Base-by-base conservation (phyloP, 2,797 vertebrate genomes). In the Falco berigora region DNA sequence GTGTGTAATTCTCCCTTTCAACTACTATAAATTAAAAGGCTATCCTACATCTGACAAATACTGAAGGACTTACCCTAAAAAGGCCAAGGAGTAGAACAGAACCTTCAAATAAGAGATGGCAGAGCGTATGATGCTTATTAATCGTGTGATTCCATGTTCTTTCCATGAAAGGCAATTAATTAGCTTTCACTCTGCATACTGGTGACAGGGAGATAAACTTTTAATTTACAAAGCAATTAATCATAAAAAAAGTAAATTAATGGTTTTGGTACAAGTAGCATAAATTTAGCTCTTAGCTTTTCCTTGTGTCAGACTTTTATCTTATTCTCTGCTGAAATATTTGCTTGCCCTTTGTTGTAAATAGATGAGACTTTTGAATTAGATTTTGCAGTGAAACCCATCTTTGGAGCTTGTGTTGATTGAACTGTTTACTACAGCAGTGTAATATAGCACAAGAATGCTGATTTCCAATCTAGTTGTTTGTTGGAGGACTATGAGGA, bases 401-500 rank as follows among this genome's bases (percentile, higher is more conserved):
- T 30, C 76, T 58, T 90, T 2, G 17, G 67, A 86, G 92, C 59
- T 96, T 92, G 42, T 86, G 92, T 89, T 97, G 86, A 93, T 93
- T 94, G 73, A 94, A 95, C 82, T 86, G 53, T 93, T 96, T 93
- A 68, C 90, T 96, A 50, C 91, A 93, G 64, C 96, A 87, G 78
- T 95, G 83, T 96, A 96, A 75, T 96, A 80, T 96, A 96, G 84
- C 91, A 90, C 92, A 96, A 94, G 88, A 97, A 96, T 98, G 93
- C 84, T 96, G 83, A 89, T 97, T 97, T 97, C 92, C 94, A 88
- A 96, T 97, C 88, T 97, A 99, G 99, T 95, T 98, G 98, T 90
- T 97, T 99, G 94, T 88, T 98, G 94, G 98, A 99, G 94, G 99
- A 99, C 95, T 99, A 98, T 82, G 98, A 99, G 95, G 99, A 99